phyloP scores from a whole-genome alignment of 2,888 invertebrate genomes.

The Pseudococcus jackbeardsleyi region DNA sequence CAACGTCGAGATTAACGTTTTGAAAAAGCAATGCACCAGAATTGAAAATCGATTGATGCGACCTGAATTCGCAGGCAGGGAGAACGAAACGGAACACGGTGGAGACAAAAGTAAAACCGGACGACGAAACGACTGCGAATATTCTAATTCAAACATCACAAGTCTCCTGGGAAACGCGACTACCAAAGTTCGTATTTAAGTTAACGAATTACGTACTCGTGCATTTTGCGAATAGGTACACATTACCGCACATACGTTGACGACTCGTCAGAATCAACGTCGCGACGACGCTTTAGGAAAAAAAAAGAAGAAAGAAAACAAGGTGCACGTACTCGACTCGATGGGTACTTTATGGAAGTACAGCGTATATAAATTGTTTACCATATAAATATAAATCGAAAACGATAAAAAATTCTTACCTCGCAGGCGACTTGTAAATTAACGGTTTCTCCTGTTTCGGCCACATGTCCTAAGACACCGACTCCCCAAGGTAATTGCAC shows the following conservation, averaged over 20 bases:
- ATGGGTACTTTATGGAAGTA: background rate
- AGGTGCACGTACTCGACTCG: background rate
- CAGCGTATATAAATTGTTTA: background rate
- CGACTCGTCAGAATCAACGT: background rate
- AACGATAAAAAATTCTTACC: conserved; percentile 69
- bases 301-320: background rate
- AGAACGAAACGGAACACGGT: background rate
- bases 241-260: background rate
- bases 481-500: conserved; percentile 72
- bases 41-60: conserved; percentile 16
- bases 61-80: background rate
- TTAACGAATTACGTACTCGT: background rate
- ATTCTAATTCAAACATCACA: background rate
- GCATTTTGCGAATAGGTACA: background rate
- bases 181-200: background rate
- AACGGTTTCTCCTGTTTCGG: conserved; percentile 72
- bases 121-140: background rate
- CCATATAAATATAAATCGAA: background rate
- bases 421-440: conserved; percentile 71
- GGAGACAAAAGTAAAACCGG: background rate
- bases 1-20: background rate
- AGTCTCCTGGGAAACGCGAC: background rate
- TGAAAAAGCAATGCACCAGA: background rate
- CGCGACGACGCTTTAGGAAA: background rate
- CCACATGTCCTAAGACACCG: conserved; percentile 73